Evolutionary conservation across 2,113 vertebrate genomes (phyloP), one percentile per base, ranked within the genome.

Genomic region (Arenaria interpres): DNA sequence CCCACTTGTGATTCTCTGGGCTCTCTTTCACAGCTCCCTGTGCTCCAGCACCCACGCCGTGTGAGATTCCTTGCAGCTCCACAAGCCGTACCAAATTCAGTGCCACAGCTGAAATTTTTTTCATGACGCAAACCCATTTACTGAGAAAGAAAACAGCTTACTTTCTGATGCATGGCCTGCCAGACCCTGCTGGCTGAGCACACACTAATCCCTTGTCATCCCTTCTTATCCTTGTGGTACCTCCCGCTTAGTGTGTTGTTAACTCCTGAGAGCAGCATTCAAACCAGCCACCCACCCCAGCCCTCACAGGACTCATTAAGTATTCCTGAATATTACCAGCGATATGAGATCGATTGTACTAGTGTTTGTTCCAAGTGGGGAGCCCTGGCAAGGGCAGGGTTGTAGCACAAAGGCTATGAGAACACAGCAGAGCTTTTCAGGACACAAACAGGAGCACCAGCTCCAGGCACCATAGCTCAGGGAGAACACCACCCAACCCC

Each of bases 141-240:
- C 3, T 46, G 3, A n/a, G 83, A 90, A 90, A 0, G 16, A 37
- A 75, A 90, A 77, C 64, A 56, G 73, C 60, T 56, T 30, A 4
- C 60, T 85, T 88, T 71, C 60, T 71, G 45, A 87, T 6, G 5
- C 2, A 0, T 30, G 51, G 86, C 84, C 68, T 81, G 83, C 45
- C 92, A 92, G 86, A 72, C n/a, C 24, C 16, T 19, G 41, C 78
- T 79, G 50, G 62, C 48, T 90, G 68, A 95, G 79, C 53, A n/a
- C 62, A 85, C 63, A 30, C 75, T 93, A 93, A 94, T 93, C 67
- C 82, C 75, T 79, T 85, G 85, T 83, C 85, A 91, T 63, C 82
- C 96, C 72, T 66, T 75, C 75, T 89, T 57, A 78, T 16, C 77
- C 27, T 72, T 72, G 23, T 28, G 7, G n/a, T 54, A 19, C 27